Evolutionary conservation across 2,888 invertebrate genomes (phyloP), one percentile per base, ranked within the genome.

Genomic region (Chironomus tentans): DNA sequence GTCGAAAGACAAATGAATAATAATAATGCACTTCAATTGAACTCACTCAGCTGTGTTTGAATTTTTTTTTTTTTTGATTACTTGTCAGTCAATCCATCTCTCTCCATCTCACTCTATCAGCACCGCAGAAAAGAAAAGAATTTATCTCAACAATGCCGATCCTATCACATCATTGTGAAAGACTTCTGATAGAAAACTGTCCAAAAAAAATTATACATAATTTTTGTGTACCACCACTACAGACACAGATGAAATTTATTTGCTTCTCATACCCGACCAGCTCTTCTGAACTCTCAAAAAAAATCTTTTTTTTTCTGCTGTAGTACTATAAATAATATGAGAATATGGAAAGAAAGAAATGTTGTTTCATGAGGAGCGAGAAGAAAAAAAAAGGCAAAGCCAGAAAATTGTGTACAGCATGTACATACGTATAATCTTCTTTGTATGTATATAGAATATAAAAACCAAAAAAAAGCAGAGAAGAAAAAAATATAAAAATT

Each of bases 101-200:
- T 38, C 38, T 38, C 38, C 38, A 38, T 38, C 56, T 18, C 56
- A 56, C 56, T 71, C 71, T 56, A 56, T 47, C 70, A 21, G 69
- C 18, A 38, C 46, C 46, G 15, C n/a, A n/a, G n/a, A n/a, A n/a
- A n/a, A n/a, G 15, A 21, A 47, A 70, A 38, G 10, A 65, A 65
- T 21, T 71, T 71, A 71, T 76, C 71, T 76, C 24, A 76, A 68
- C 71, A 68, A 76, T 65, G 80, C 77, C 81, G 81, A 82, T 82
- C 81, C 81, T 81, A 82, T 82, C 81, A 81, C 81, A 80, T 80
- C 81, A 71, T 56, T 70, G 50, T 71, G 81, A 82, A 82, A 81
- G 82, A 83, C 82, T 81, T 82, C 82, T 83, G 82, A 82, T 82
- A 82, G 82, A 82, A 82, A 84, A 82, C 82, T 84, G 83, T 82